phyloP scores from a whole-genome alignment of 1,140 invertebrate species.

The Phthorimaea operculella region DNA sequence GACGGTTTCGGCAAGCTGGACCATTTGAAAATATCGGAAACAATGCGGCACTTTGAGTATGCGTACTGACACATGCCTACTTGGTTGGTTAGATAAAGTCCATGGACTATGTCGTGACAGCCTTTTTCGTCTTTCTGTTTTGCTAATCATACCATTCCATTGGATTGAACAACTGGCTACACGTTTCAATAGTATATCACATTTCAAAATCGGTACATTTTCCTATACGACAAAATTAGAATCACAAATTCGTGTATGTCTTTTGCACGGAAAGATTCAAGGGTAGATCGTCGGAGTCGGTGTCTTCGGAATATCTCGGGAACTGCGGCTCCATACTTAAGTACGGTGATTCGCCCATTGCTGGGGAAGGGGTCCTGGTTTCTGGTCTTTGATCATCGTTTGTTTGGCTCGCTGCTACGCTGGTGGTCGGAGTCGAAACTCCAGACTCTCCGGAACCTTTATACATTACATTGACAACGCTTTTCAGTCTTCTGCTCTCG shows the following conservation, averaged over 20 bases:
- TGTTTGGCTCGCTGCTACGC: background rate
- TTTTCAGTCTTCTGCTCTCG: conserved; percentile 51
- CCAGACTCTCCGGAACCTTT: conserved; percentile 22
- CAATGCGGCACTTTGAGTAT: too few relatives aligned
- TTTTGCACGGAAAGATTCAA: conserved; percentile 40
- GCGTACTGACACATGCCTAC: too few relatives aligned
- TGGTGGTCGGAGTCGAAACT: conserved; percentile 4
- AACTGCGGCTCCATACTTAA: background rate
- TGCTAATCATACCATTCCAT: too few relatives aligned
- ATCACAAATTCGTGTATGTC: background rate
- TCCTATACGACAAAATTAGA: too few relatives aligned
- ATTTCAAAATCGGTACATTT: too few relatives aligned
- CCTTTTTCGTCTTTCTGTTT: too few relatives aligned
- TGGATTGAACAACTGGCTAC: too few relatives aligned
- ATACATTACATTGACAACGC: conserved; percentile 47
- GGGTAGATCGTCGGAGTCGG: conserved; percentile 41
- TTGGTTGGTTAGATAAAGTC: too few relatives aligned
- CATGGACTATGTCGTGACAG: too few relatives aligned
- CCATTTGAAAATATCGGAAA: too few relatives aligned
- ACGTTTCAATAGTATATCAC: too few relatives aligned
- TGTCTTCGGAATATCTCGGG: conserved; percentile 8
- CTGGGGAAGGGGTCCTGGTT: background rate
- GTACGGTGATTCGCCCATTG: background rate
- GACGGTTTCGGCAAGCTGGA: too few relatives aligned
- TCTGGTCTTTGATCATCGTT: background rate